Evolutionary conservation across 2,797 vertebrate species (phyloP).

Genomic region (Decapterus maruadsi): DNA sequence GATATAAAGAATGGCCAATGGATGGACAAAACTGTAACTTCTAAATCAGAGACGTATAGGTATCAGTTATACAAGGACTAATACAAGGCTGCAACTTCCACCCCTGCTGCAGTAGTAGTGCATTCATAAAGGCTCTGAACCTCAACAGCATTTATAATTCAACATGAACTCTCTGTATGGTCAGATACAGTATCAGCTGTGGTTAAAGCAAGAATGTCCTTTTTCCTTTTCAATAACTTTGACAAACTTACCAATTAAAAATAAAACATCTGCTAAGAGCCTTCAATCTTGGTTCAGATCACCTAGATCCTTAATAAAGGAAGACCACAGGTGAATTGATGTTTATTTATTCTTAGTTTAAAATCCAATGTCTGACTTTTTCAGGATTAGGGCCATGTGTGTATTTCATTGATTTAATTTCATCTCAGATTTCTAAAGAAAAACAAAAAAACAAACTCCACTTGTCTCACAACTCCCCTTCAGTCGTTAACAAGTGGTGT

Average conservation of each 20-base stretch:
- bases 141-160: background rate
- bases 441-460: too few relatives aligned
- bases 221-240: background rate
- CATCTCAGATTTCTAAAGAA: too few relatives aligned
- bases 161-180: background rate
- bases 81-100: background rate
- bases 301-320: background rate
- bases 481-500: background rate
- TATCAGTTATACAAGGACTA: background rate
- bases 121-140: background rate
- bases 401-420: too few relatives aligned
- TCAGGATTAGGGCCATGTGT: too few relatives aligned
- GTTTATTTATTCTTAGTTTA: too few relatives aligned
- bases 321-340: background rate
- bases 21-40: too few relatives aligned
- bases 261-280: constrained; percentile 4
- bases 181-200: background rate
- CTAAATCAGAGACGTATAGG: too few relatives aligned
- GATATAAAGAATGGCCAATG: too few relatives aligned
- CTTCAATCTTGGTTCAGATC: background rate
- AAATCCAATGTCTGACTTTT: too few relatives aligned
- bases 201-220: background rate
- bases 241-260: constrained; percentile 1
- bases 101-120: background rate
- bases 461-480: too few relatives aligned